Percentiles rank a stretch among this genome's conserved stretches.
Evolutionary conservation across 2,888 invertebrate species (phyloP).

Genomic region (Orthonychiurus folsomi): DNA sequence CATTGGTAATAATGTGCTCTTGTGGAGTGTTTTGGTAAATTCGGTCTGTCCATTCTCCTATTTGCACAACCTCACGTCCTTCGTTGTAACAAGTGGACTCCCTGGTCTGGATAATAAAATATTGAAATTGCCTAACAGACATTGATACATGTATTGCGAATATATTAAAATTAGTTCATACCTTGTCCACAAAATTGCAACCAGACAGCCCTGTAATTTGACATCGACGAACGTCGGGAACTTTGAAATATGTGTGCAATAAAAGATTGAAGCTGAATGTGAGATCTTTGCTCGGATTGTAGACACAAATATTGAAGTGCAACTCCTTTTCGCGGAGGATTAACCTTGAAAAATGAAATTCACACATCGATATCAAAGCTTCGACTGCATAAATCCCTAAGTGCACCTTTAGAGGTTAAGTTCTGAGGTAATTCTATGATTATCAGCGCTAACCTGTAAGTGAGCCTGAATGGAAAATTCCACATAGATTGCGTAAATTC

Average conservation of each 20-base stretch:
- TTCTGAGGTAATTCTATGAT: too few relatives aligned
- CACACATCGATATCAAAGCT: background rate
- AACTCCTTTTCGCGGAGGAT: slow-evolving; percentile 83
- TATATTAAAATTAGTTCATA: slow-evolving; percentile 42
- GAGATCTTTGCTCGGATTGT: slow-evolving; percentile 85
- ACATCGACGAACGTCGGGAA: slow-evolving; percentile 82
- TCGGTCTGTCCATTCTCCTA: slow-evolving; percentile 86
- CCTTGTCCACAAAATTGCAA: slow-evolving; percentile 81
- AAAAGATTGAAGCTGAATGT: slow-evolving; percentile 86
- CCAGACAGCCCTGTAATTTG: slow-evolving; percentile 88
- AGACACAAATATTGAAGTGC: slow-evolving; percentile 85
- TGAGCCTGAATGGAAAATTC: slow-evolving; percentile 65
- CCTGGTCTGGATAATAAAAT: slow-evolving; percentile 54
- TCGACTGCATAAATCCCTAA: background rate
- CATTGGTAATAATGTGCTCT: slow-evolving; percentile 85
- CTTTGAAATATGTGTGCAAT: slow-evolving; percentile 91
- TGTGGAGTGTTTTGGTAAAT: slow-evolving; percentile 62
- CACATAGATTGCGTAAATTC: slow-evolving; percentile 89
- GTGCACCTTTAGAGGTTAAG: slow-evolving; percentile 1
- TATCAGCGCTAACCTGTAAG: slow-evolving; percentile 39
- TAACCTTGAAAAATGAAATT: slow-evolving; percentile 56
- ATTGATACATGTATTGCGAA: background rate
- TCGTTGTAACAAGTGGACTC: slow-evolving; percentile 81
- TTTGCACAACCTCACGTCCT: slow-evolving; percentile 77
- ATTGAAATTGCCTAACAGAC: background rate